Evolutionary conservation across 2,797 vertebrate genomes (phyloP), one percentile per base, ranked within the genome.

Genomic region (Anguilla anguilla): DNA sequence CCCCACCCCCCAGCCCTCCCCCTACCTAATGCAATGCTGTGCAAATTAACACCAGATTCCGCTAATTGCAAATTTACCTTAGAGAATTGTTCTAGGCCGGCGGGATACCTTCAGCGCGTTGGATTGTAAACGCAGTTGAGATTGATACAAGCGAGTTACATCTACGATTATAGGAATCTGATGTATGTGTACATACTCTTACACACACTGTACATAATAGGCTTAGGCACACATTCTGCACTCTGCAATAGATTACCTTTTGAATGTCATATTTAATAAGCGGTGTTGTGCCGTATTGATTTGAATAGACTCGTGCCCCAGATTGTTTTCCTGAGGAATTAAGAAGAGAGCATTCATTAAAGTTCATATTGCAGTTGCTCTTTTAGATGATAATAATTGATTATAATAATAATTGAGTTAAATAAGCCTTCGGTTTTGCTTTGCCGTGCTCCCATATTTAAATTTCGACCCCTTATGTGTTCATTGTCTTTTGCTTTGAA

Each of bases 301-400:
- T 90, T 86, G 72, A 46, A 57, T 85, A 83, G 87, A 85, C 86
- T 86, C 86, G 61, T 86, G 43, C 87, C 88, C 87, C 87, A 90
- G 87, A 91, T 91, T 89, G 90, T 88, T 88, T 86, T 88, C 88
- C 59, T 82, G 87, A 86, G 86, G 86, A 88, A 89, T 81, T 51
- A 79, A 61, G 85, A 86, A 84, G 89, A 90, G 88, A 89, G 89
- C 90, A 89, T 90, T 89, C 89, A 83, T 86, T 46, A 88, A 89
- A 88, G 87, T 90, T 91, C 88, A 88, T 89, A 89, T 89, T 57
- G 67, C 90, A 91, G 88, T 90, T 91, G 89, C 88, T 89, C 88
- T 92, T 91, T 91, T 88, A 85, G 69, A 85, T 74, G 7, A 69
- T 69, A 69, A n/a, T 69, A n/a, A 15, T 69, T 69, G 64, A 67